Conservation (phyloP, 1,140 invertebrate genomes). For the Agrilus planipennis region DNA sequence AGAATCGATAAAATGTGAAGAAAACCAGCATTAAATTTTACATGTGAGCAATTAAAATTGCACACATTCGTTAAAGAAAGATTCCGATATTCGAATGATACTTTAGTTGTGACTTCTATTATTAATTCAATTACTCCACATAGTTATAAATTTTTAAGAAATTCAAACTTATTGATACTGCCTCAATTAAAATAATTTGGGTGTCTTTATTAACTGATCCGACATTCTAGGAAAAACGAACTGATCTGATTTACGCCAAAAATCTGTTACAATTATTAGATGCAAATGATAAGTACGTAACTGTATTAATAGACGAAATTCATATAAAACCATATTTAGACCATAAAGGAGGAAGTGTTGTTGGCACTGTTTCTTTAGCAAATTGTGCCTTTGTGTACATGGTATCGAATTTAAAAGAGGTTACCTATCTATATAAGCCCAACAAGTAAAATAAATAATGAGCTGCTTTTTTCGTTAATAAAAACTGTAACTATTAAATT, state of each 20-base stretch:
- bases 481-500: not conserved
- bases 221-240: no score
- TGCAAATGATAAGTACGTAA: slow-evolving; percentile 2
- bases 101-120: not conserved
- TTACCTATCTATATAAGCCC: not conserved
- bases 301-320: slow-evolving; percentile 8
- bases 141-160: no score
- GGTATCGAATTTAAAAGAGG: slow-evolving; percentile 6
- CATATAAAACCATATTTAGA: slow-evolving; percentile 9
- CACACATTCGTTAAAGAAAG: not conserved
- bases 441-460: not conserved
- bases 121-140: not conserved
- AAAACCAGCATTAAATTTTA: not conserved
- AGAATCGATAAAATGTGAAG: not conserved
- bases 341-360: slow-evolving; percentile 7
- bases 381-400: slow-evolving; percentile 7
- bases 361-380: slow-evolving; percentile 2
- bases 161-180: no score
- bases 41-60: not conserved
- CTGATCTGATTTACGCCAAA: no score
- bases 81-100: not conserved
- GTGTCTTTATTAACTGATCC: no score
- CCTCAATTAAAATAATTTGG: no score
- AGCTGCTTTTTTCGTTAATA: not conserved
- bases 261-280: not conserved